These are phyloP conservation scores for Dolichopus griseipennis DNA, from an alignment of 2,888 invertebrate genomes.

Conservation along the genomic window DNA sequence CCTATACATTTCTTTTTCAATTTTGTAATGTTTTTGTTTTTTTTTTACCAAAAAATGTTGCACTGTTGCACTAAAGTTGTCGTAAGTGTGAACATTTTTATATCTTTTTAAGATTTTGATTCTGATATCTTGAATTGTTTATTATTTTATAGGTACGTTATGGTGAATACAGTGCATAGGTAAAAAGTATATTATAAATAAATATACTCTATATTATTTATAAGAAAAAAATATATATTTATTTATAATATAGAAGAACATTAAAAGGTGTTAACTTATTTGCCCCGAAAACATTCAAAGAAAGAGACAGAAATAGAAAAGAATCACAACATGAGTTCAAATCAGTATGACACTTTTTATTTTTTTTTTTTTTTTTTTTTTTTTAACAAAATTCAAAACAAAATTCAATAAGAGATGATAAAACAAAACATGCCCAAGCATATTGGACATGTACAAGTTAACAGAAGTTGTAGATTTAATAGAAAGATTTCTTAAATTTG, in stretches of 20 bases:
- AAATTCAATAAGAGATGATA: not conserved
- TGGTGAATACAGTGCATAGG: not conserved
- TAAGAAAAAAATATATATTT: not conserved
- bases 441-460: conserved; percentile 1
- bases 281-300: not conserved
- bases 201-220: too few relatives aligned
- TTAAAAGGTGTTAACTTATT: not conserved
- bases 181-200: not conserved
- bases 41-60: not conserved
- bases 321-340: conserved; percentile 4
- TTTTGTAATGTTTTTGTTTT: not conserved
- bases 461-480: conserved; percentile 3
- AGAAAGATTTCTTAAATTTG: conserved; percentile 1
- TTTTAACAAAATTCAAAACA: too few relatives aligned
- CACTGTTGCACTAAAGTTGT: not conserved
- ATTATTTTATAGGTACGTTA: not conserved
- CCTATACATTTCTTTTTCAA: not conserved
- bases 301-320: not conserved
- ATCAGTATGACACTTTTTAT: conserved; percentile 1
- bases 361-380: too few relatives aligned
- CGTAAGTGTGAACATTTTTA: not conserved
- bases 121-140: not conserved
- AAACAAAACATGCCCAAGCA: not conserved
- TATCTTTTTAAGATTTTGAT: not conserved
- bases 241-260: not conserved